Base-by-base conservation (phyloP, 2,888 invertebrate species). In the Ennomos quercinarius region DNA sequence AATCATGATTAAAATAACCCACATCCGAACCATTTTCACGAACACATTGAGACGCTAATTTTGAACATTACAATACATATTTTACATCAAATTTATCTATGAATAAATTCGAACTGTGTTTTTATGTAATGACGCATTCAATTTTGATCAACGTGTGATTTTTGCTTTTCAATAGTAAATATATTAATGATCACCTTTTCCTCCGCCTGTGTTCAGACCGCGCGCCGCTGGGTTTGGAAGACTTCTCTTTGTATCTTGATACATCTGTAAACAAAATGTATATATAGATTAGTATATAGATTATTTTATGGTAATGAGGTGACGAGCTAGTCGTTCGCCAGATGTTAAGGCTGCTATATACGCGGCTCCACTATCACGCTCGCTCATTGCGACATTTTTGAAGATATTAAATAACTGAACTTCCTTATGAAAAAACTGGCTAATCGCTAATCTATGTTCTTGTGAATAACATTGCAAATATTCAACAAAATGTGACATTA, bases 161-260 rank as follows among this genome's bases (percentile, higher is more conserved):
- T 34, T 60, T 54, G 44, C 44, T 49, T 63, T 10, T 57, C 40
- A 2, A 37, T 11, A 13, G 36, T 56, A 0, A 27, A 27, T 27
- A 27, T 27, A 27, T 48, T 10, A 5, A 9, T 37, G 41, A 50
- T 87, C 73, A 91, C 71, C 91, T 83, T 71, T 91, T 91, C 61
- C 88, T 80, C 64, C 84, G 91, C 51, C 86, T 80, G 63, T 91
- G 90, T 63, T 91, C 91, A 10, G 91, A 91, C 2, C 86, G 86
- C 13, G 89, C 86, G 1, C 74, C 88, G 55, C 69, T 78, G 9
- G 89, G 79, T 64, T 91, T 92, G 5, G 87, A 71, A 1, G 83
- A 67, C 59, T 91, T 91, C 6, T 87, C 89, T 61, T 91, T 91
- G 63, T 88, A 87, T 64, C 87, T 84, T 5, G 87, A 53, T 51